Base-by-base conservation (phyloP, 2,888 invertebrate species). In the Chelonus formosanus region DNA sequence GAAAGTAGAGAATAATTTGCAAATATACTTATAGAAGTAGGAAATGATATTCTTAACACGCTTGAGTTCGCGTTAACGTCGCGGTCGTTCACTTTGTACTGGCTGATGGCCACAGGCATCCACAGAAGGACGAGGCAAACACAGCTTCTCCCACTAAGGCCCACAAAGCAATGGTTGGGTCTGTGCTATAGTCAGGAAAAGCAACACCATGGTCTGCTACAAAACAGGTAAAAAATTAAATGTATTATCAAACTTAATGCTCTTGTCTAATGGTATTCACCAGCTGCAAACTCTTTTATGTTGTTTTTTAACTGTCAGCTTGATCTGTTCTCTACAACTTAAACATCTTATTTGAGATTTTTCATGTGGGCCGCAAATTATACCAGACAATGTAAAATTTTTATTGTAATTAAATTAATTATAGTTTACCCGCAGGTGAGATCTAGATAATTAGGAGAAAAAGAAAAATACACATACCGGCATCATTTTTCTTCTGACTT, bases 41-140 rank as follows among this genome's bases (percentile, higher is more conserved):
- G 40, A 31, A 44, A 53, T 45, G 48, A 62, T 53, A 52, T 52
- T 61, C 44, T 32, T 40, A 43, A 34, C 53, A 53, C 50, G 50
- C 50, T 59, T 59, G 59, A 40, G 20, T 43, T 71, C 73, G 72
- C 68, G 72, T 73, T 77, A 67, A 70, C 78, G 73, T 73, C 67
- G 74, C 80, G 81, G 81, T 81, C 81, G 80, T 80, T 81, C 81
- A 81, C 81, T 80, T 78, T 76, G 74, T 69, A 81, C 81, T 81
- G 78, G 72, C 75, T 75, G 73, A 73, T 74, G 71, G 68, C 74
- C 62, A 62, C 58, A 58, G 58, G 62, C 57, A 67, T 67, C 57
- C 47, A 40, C 58, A 58, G 47, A 31, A 62, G 53, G 57, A 62
- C 52, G 44, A 10, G 47, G 47, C 55, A 56, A 55, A 43, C 10